Percentiles rank a stretch among this genome's conserved stretches.
These are phyloP conservation scores for Eupithecia subfuscata DNA, from an alignment of 2,888 invertebrate species.

Conservation along the genomic window DNA sequence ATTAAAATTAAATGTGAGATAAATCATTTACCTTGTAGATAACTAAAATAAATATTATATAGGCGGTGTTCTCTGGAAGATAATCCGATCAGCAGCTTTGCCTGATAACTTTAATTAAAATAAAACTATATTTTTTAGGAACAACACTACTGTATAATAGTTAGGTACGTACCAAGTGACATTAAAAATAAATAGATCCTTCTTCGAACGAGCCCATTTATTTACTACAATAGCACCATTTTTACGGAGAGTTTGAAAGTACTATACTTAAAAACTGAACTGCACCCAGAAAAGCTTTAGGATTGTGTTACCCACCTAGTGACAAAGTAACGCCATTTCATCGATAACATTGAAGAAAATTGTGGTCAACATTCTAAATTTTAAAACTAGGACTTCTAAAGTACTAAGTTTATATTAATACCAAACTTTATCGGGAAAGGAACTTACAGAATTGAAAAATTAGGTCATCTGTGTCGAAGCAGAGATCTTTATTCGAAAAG, in stretches of 20 bases:
- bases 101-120: no score
- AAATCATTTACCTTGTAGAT: no score
- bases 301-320: background rate
- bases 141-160: background rate
- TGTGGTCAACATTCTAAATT: constrained; percentile 14
- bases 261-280: background rate
- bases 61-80: no score
- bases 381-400: constrained; percentile 32
- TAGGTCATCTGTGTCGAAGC: constrained; percentile 56
- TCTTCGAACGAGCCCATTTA: background rate
- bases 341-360: background rate
- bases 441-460: constrained; percentile 56
- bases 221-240: background rate
- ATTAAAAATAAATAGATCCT: background rate
- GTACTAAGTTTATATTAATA: constrained; percentile 42
- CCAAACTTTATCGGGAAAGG: constrained; percentile 44
- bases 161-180: no score
- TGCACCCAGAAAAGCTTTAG: background rate
- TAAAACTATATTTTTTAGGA: background rate
- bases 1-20: no score
- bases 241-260: background rate
- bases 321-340: background rate
- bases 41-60: no score
- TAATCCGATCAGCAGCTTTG: no score
- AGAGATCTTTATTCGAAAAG: constrained; percentile 62